phyloP scores from a whole-genome alignment of 2,888 invertebrate genomes.

The Hypena proboscidalis region DNA sequence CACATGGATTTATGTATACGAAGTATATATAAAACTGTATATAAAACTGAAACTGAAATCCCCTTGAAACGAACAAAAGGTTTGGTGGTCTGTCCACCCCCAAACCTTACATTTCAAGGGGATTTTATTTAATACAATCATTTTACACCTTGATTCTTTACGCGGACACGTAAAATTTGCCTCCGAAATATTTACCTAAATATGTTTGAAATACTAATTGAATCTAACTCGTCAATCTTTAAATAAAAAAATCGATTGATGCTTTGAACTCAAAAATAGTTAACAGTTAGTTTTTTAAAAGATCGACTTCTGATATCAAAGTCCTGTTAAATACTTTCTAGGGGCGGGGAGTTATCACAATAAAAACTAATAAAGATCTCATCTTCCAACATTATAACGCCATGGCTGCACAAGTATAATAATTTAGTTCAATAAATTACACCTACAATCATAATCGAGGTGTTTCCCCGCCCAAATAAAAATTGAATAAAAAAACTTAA shows the following conservation, averaged over 20 bases:
- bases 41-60: too few species aligned
- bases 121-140: too few species aligned
- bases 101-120: too few species aligned
- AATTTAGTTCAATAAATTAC: slow-evolving; percentile 39
- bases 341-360: slow-evolving; percentile 21
- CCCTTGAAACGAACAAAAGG: too few species aligned
- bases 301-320: slow-evolving; percentile 4
- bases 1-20: too few species aligned
- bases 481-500: slow-evolving; percentile 26
- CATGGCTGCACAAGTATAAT: slow-evolving; percentile 29
- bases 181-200: too few species aligned
- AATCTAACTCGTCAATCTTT: too few species aligned
- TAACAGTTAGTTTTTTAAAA: neutral
- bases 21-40: too few species aligned
- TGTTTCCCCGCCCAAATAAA: slow-evolving; percentile 31
- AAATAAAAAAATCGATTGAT: neutral
- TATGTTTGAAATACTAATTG: too few species aligned
- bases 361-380: slow-evolving; percentile 29
- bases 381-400: slow-evolving; percentile 17
- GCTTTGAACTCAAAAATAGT: neutral
- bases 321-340: slow-evolving; percentile 10
- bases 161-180: too few species aligned
- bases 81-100: too few species aligned
- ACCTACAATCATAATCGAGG: slow-evolving; percentile 33
- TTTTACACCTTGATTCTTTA: too few species aligned